Percentiles rank a stretch among this genome's conserved stretches.
Conservation (phyloP, 2,888 invertebrate genomes). For the Pimpla rufipes region DNA sequence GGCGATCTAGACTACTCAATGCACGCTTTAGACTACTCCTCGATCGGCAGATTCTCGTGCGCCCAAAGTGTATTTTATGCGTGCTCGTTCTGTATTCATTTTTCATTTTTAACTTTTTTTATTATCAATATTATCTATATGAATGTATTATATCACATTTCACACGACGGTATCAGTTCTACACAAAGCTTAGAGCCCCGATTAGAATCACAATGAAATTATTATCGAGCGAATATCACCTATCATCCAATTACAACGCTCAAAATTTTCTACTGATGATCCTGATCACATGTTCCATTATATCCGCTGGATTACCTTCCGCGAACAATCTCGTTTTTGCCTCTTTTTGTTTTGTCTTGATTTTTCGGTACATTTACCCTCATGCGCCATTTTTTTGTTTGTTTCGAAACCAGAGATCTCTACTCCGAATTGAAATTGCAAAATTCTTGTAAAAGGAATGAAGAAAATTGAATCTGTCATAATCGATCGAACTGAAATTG, state of each 20-base stretch:
- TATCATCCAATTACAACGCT: conserved; percentile 15
- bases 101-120: conserved; percentile 44
- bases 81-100: conserved; percentile 34
- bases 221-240: conserved; percentile 19
- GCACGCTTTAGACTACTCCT: conserved; percentile 1
- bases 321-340: conserved; percentile 26
- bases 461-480: not conserved
- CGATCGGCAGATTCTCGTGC: conserved; percentile 57
- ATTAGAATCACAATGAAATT: conserved; percentile 55
- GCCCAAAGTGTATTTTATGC: conserved; percentile 27
- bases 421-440: not conserved
- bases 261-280: conserved; percentile 49
- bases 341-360: conserved; percentile 15
- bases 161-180: conserved; percentile 79
- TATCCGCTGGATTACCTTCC: conserved; percentile 8
- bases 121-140: conserved; percentile 70
- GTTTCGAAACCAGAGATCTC: not conserved
- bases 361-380: not conserved
- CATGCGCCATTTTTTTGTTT: not conserved
- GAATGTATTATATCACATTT: conserved; percentile 80
- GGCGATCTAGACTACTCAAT: conserved; percentile 50
- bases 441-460: not conserved
- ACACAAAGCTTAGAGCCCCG: conserved; percentile 66
- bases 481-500: not conserved
- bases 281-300: conserved; percentile 34